Base-by-base conservation (phyloP, 2,888 invertebrate species). In the Glyphotaelius pellucidus region DNA sequence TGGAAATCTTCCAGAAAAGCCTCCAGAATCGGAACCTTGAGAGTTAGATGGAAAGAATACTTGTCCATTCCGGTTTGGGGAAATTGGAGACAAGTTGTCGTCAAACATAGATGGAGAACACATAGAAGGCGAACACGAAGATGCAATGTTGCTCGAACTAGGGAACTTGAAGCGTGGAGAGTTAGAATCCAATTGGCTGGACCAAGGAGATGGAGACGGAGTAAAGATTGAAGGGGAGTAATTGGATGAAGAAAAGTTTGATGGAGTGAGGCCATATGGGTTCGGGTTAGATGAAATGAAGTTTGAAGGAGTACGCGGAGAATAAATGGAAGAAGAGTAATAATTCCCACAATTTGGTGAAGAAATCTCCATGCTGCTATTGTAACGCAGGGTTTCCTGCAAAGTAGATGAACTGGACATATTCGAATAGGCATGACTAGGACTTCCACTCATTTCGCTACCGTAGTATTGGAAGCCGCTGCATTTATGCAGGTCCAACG, bases 141-240 rank as follows among this genome's bases (percentile, higher is more conserved):
- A 11, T 35, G 35, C 35, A 25, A 35, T 38, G 35, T 35, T 83
- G 83, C 83, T n/a, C 9, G 19, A 83, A 83, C 35, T 83, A 35
- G 83, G 83, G 25, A 35, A 83, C 25, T 38, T 31, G 25, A 83
- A 32, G 32, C 83, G 38, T 25, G 83, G 83, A 4, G 83, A 83
- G 35, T 35, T 32, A 25, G 83, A 38, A 83, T 32, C 32, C 11
- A 83, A 5, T 38, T 83, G 83, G 25, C 83, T 38, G 19, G 11
- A 83, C 83, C 83, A 83, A 32, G 83, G 83, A 83, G 83, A 83
- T 9, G 38, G 25, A 83, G 83, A 38, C 19, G 35, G 25, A 35
- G 83, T 25, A 35, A 15, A 83, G 15, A 11, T 25, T 25, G 38
- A 35, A 7, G 83, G 19, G 2, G 83, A 25, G n/a, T 31, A 83